Evolutionary conservation across 2,888 invertebrate species (phyloP).

Genomic region (Norana najaformis): DNA sequence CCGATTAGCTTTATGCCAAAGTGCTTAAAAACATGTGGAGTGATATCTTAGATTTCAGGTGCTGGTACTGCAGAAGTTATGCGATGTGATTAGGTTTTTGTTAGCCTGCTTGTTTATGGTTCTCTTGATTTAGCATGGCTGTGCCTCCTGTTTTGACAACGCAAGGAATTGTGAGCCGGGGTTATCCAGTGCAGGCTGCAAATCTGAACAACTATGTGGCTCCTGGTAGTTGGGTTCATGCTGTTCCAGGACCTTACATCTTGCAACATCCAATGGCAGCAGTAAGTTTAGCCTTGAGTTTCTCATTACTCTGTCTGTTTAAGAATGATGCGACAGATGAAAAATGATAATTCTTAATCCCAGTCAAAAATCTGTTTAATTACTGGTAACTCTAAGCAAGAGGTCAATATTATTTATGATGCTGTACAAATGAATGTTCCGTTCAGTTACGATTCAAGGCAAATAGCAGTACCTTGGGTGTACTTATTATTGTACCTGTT

Average conservation of each 20-base stretch:
- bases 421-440: background rate
- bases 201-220: background rate
- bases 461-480: background rate
- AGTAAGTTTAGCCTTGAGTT: background rate
- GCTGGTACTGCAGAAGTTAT: background rate
- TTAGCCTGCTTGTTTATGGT: background rate
- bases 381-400: background rate
- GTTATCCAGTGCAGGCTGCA: background rate
- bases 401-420: background rate
- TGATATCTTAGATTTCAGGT: background rate
- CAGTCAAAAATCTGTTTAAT: background rate
- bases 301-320: background rate
- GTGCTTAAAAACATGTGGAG: no score
- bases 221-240: conserved; percentile 16
- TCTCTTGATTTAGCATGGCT: conserved; percentile 5
- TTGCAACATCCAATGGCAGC: conserved; percentile 17
- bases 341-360: background rate
- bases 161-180: background rate
- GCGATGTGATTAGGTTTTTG: background rate
- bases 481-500: no score
- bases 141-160: background rate
- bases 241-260: conserved; percentile 17
- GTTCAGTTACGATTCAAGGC: background rate
- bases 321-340: background rate
- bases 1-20: no score